These are phyloP conservation scores for Syndactyla subalaris DNA, from an alignment of 2,797 vertebrate genomes.

Conservation along the genomic window DNA sequence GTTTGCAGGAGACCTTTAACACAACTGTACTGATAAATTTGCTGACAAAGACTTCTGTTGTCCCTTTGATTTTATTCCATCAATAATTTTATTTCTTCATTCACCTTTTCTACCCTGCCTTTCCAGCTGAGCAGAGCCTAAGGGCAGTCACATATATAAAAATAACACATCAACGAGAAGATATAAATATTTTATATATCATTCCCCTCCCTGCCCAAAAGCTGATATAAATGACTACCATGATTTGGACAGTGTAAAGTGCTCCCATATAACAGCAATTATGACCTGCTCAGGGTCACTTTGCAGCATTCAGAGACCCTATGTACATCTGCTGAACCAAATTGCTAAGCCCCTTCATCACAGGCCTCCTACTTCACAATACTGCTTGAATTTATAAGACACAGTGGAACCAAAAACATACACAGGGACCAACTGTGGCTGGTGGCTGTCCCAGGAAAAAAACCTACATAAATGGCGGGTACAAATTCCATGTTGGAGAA, in stretches of 20 bases:
- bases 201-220: background rate
- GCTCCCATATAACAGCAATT: background rate
- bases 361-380: background rate
- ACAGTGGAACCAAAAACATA: background rate
- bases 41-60: constrained; percentile 2
- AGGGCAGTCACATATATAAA: background rate
- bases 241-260: background rate
- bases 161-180: background rate
- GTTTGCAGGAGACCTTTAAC: background rate
- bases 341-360: background rate
- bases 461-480: background rate
- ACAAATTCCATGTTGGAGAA: background rate
- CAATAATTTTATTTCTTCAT: background rate
- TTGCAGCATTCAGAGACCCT: background rate
- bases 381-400: background rate
- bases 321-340: background rate
- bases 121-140: background rate
- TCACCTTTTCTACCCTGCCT: background rate
- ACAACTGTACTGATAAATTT: background rate
- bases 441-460: background rate
- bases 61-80: background rate
- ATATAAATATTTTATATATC: background rate
- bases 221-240: background rate
- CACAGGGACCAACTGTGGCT: background rate
- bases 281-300: background rate